phyloP scores from a whole-genome alignment of 2,888 invertebrate genomes.

The Nesidiocoris tenuis region DNA sequence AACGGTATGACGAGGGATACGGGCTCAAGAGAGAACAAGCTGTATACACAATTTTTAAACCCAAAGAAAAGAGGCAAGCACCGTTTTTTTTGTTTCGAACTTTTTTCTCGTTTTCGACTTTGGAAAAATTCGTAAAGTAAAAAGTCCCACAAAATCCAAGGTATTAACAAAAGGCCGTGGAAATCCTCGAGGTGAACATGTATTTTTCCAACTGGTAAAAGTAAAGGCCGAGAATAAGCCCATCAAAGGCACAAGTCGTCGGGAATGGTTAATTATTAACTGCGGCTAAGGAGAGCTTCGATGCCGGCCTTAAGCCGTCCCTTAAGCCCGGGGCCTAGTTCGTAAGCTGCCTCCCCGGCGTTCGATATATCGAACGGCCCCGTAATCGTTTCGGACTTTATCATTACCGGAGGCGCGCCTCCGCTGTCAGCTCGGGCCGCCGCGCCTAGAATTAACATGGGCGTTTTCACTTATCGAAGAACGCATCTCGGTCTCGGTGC shows the following conservation, averaged over 20 bases:
- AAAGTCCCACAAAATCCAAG: too few species aligned
- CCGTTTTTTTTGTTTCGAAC: too few species aligned
- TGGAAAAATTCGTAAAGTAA: too few species aligned
- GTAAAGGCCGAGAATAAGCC: too few species aligned
- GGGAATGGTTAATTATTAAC: conserved; percentile 28
- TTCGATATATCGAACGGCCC: conserved; percentile 33
- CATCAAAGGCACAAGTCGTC: conserved; percentile 1
- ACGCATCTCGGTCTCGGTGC: conserved; percentile 18
- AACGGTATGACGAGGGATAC: too few species aligned
- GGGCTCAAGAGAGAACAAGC: too few species aligned
- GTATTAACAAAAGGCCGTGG: too few species aligned
- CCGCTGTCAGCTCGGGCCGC: background rate
- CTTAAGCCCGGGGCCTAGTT: background rate
- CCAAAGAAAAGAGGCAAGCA: too few species aligned
- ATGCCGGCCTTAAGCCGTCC: background rate
- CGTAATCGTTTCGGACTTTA: conserved; percentile 34
- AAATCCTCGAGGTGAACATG: too few species aligned
- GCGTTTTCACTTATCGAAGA: conserved; percentile 16
- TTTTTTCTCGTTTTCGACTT: too few species aligned
- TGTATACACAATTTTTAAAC: too few species aligned
- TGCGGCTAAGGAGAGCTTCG: background rate
- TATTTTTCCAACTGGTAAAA: too few species aligned
- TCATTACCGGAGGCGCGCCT: conserved; percentile 15
- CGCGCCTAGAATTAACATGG: conserved; percentile 22
- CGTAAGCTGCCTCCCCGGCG: background rate